Base-by-base conservation (phyloP, 2,888 invertebrate genomes). In the Microplitis manilae region DNA sequence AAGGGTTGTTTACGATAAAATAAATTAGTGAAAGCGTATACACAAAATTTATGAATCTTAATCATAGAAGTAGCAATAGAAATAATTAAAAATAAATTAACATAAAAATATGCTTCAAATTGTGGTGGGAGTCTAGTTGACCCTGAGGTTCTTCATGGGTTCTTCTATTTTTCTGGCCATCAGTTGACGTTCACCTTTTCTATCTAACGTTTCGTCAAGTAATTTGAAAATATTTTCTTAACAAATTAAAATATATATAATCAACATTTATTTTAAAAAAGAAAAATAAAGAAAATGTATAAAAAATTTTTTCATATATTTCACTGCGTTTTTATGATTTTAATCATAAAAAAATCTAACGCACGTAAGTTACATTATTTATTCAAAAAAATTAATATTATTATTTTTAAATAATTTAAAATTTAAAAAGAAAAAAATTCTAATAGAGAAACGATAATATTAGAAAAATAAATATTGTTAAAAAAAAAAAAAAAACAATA, bases 121-220 rank as follows among this genome's bases (percentile, higher is more conserved):
- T 30, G 30, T 30, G 30, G 85, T 85, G 87, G 89, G 87, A 84
- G 86, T 86, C 85, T 80, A 80, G 89, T 86, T 86, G 86, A 86
- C 89, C 88, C 84, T 89, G 89, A 81, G 50, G 50, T 50, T 13
- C 13, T 8, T 13, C 50, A 9, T 50, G 74, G 79, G 82, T 82
- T 78, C 78, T 67, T 30, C 70, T 77, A 74, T 79, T 77, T 83
- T 78, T 81, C 39, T 73, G 72, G n/a, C 15, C 39, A 62, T 81
- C 84, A 86, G 86, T 87, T 75, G 80, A 65, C 73, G 69, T 79
- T 79, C 75, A 72, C 76, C 68, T 85, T 82, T 84, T 80, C 20
- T 38, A 81, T 73, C 39, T 72, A 8, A 41, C 79, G 40, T 15
- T 77, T 65, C 30, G 60, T 68, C 17, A 41, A 15, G 50, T 50